Percentiles rank a stretch among this genome's conserved stretches.
These are phyloP conservation scores for Furnarius figulus DNA, from an alignment of 2,113 vertebrate genomes.

Conservation along the genomic window DNA sequence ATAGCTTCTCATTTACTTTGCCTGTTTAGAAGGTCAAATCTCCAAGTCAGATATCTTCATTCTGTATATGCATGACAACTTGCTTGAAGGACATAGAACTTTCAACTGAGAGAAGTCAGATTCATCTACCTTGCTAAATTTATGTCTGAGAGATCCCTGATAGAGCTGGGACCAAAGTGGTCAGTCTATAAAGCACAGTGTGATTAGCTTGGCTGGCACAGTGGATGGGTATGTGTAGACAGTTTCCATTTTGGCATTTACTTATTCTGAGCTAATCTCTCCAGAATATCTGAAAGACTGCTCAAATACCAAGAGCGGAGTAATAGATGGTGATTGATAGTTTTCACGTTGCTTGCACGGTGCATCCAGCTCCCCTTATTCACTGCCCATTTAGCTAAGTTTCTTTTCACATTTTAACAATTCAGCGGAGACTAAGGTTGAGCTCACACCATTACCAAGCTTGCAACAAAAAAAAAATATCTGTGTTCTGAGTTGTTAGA, in stretches of 20 bases:
- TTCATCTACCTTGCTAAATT: background rate
- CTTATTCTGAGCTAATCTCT: conserved; percentile 30
- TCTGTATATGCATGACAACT: background rate
- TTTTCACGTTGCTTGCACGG: background rate
- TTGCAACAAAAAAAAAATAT: background rate
- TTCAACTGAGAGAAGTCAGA: background rate
- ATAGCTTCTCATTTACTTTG: background rate
- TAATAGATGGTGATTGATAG: conserved; percentile 44
- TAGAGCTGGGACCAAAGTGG: background rate
- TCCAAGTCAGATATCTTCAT: conserved; percentile 3
- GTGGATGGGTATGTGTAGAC: background rate
- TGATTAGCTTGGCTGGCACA: conserved; percentile 9
- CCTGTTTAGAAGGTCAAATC: background rate
- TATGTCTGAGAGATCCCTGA: background rate
- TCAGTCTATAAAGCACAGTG: conserved; percentile 19
- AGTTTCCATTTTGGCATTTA: conserved; percentile 41
- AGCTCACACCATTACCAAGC: background rate
- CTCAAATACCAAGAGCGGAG: conserved; percentile 1
- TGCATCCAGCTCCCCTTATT: background rate
- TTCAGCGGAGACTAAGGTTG: background rate
- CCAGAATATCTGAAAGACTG: conserved; percentile 32
- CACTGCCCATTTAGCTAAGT: conserved; percentile 8
- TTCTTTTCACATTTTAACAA: conserved; percentile 23
- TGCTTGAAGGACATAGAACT: background rate
- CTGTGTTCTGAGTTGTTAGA: background rate